Evolutionary conservation across 2,888 invertebrate genomes (phyloP), one percentile per base, ranked within the genome.

Genomic region (Xiphydria camelus): DNA sequence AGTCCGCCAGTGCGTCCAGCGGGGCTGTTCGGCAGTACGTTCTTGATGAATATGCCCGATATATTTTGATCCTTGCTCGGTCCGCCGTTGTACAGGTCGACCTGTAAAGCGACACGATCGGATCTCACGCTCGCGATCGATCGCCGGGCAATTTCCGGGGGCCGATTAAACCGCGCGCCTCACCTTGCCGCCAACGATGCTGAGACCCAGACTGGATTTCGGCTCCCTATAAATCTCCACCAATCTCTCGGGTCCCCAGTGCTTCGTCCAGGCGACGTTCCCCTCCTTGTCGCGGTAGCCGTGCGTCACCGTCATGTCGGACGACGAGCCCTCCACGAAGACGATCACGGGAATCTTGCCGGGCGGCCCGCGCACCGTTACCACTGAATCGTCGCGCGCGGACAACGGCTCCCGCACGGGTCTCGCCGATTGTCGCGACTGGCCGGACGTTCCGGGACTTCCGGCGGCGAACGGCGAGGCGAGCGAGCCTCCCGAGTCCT

Each of bases 1-100:
- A 93, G 77, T 61, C 89, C 86, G n/a, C 90, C 94, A 54, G 91
- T 88, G 62, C 84, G 82, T 36, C 94, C 95, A 1, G 98, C 99
- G 0, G 98, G 96, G 77, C 94, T 95, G 52, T 92, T 88, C 1
- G 92, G 86, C 9, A 96, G 85, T 0, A 99, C 96, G 66, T 94
- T 94, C 77, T 98, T 98, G 70, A 99, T 94, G 76, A 99, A 99
- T 69, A 99, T 97, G 4, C 98, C 98, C 45, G 94, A 88, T 57
- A 96, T 84, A 36, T 82, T 81, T 49, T 80, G 87, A 53, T 86
- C 85, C 56, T 86, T 83, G 43, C 87, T 85, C 26, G 83, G 79
- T 41, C 85, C 82, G 51, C 82, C 79, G 34, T 82, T 82, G 45
- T 86, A 86, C 58, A 91, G 80, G 66, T 92, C 89, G 43, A 89